Evolutionary conservation across 2,797 vertebrate species (phyloP).

Genomic region (Arctocebus calabarensis): DNA sequence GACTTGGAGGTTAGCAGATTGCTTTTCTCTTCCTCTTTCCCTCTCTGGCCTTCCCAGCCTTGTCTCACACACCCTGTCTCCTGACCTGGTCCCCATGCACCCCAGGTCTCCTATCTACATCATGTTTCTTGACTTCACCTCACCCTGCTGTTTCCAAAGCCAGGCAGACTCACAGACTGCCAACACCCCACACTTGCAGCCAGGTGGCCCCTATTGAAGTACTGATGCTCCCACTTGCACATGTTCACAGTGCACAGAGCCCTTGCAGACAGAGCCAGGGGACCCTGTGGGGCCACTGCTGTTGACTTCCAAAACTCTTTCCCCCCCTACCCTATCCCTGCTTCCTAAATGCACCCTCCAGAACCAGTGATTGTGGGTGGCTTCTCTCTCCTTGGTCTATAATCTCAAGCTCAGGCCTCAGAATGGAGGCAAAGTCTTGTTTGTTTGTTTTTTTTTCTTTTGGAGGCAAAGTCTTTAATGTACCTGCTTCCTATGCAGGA

Average conservation of each 20-base stretch:
- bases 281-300: neutral
- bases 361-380: neutral
- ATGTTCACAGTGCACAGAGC: neutral
- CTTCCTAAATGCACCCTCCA: neutral
- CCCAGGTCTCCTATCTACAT: neutral
- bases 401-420: neutral
- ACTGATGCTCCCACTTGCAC: neutral
- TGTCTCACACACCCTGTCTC: neutral
- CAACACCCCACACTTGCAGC: neutral
- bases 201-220: neutral
- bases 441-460: too few relatives aligned
- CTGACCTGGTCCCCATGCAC: neutral
- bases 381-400: neutral
- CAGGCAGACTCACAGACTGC: neutral
- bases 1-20: constrained; percentile 78
- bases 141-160: neutral
- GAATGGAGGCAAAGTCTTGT: neutral
- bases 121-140: neutral
- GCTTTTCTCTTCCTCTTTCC: constrained; percentile 66
- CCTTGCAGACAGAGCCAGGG: neutral
- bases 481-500: neutral
- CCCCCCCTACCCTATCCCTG: neutral
- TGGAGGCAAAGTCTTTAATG: neutral
- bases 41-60: neutral
- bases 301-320: neutral